Base-by-base conservation (phyloP, 2,888 invertebrate species). In the Eudemis profundana region DNA sequence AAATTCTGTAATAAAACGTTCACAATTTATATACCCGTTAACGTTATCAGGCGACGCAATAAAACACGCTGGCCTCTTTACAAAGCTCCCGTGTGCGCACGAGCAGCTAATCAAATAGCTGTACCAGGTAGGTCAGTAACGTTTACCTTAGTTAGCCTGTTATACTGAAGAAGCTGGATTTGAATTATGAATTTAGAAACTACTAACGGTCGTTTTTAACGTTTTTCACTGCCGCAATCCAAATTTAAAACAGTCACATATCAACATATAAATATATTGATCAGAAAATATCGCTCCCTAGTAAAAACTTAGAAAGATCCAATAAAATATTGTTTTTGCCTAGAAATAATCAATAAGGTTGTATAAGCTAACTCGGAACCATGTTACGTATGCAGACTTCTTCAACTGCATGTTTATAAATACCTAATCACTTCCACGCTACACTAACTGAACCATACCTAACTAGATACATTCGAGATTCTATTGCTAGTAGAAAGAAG, bases 51-150 rank as follows among this genome's bases (percentile, higher is more conserved):
- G 5, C 17, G 27, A 44, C 51, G 61, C 21, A 12, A 51, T 61
- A 61, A 61, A 61, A 61, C 14, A 40, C 50, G 17, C n/a, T 40
- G 62, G 33, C 62, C 62, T 56, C 62, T 49, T 62, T 49, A 14
- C 27, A 3, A n/a, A 46, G 47, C 40, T 63, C 56, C 51, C 33
- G 47, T 23, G 46, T 38, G 19, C 5, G 14, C 23, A 27, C 21
- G 27, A 27, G 17, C 62, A 63, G 62, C 62, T 63, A 63, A 63
- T 63, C 56, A 63, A 63, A 63, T 56, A 63, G 29, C 29, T 40
- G 40, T 44, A 19, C 42, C 29, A 63, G 62, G 62, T 56, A 49
- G 62, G 62, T 63, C 62, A 63, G 62, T 56, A 40, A 49, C 38
- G 29, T 56, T 54, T 56, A 14, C 38, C 40, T 63, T 49, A 40